Evolutionary conservation across 2,888 invertebrate species (phyloP), one percentile per base, ranked within the genome.

Genomic region (Idaea aversata): DNA sequence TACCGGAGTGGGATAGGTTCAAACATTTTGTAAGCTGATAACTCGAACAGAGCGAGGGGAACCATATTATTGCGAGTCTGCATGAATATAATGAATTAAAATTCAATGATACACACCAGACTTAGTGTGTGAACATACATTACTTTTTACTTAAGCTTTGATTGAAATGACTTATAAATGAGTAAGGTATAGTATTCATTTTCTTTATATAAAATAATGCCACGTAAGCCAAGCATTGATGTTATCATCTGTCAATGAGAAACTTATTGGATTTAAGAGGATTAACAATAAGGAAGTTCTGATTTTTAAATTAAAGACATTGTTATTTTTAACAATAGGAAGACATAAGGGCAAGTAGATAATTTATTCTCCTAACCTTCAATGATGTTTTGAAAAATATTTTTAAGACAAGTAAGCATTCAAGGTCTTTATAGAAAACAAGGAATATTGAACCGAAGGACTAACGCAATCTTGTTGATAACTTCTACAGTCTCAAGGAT

Each of bases 21-120:
- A 83, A 84, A 87, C 91, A 89, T 91, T 92, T 93, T 91, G 91
- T 92, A 90, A 92, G 91, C 90, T 92, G 93, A 93, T 93, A 93
- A 92, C 90, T 90, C 83, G 84, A 88, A 87, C 88, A 86, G 86
- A 87, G 86, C 88, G 89, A 89, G 92, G 91, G 91, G 91, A 90
- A 90, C 88, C 88, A 89, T 91, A 91, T 90, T 92, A 91, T 91
- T 88, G 88, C 87, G 88, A 85, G 86, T 89, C 88, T 83, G 84
- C 87, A 90, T 90, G 90, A 91, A 91, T 90, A 87, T 90, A 90
- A 90, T 92, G 90, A 93, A 92, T 92, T 91, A 88, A 88, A 87
- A 90, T 92, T 91, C 88, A 90, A 91, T 90, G 87, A 85, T 80
- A 75, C 75, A 82, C 78, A 84, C 77, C 81, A 78, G 81, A 80